These are phyloP conservation scores for Branchellion lobata DNA, from an alignment of 2,888 invertebrate genomes.

Conservation along the genomic window DNA sequence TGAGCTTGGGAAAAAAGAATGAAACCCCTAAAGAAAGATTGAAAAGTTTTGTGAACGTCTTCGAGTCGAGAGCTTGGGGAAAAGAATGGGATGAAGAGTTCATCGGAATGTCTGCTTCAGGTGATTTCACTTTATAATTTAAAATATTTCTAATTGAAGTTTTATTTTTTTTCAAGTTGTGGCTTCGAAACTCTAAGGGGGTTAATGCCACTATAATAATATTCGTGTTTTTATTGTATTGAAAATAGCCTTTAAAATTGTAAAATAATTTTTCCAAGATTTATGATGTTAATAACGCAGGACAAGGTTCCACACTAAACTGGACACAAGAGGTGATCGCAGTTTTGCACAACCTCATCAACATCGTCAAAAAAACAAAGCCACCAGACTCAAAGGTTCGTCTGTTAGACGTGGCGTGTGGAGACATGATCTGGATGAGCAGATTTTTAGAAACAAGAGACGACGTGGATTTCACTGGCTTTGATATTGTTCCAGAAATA, in stretches of 20 bases:
- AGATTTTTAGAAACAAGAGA: constrained; percentile 51
- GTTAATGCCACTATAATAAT: too few relatives aligned
- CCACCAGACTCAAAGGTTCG: constrained; percentile 23
- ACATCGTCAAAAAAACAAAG: constrained; percentile 46
- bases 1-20: background rate
- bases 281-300: too few relatives aligned
- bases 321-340: constrained; percentile 51
- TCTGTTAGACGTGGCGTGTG: constrained; percentile 52
- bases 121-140: background rate
- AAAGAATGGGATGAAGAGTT: background rate
- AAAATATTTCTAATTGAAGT: too few relatives aligned
- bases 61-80: constrained; percentile 9
- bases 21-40: constrained; percentile 1
- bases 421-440: constrained; percentile 53
- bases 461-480: constrained; percentile 52
- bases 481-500: constrained; percentile 52
- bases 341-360: constrained; percentile 48
- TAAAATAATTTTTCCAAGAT: too few relatives aligned
- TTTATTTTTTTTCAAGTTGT: background rate
- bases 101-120: constrained; percentile 19
- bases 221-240: too few relatives aligned
- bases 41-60: constrained; percentile 10
- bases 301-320: constrained; percentile 49
- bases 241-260: too few relatives aligned
- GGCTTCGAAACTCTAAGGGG: too few relatives aligned